Conservation (phyloP, 2,113 vertebrate species). For the Myrmecobius fasciatus region DNA sequence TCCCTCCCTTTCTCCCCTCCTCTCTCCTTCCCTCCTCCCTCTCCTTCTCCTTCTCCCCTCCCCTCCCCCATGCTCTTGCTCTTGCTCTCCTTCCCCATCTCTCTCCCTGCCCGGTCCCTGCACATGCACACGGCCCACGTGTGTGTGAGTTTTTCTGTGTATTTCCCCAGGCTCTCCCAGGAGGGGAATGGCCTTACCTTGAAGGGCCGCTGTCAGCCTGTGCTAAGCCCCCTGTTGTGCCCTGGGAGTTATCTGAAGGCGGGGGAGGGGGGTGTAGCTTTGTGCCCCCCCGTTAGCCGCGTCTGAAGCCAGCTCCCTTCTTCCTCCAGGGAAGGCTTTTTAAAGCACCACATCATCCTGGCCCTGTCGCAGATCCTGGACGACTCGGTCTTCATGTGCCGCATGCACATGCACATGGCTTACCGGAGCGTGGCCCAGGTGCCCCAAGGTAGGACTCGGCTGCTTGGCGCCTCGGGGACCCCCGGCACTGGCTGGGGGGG, state of each 20-base stretch:
- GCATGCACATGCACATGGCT: slow-evolving; percentile 81
- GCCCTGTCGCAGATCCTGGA: slow-evolving; percentile 86
- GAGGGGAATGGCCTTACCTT: background rate
- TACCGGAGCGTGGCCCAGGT: slow-evolving; percentile 84
- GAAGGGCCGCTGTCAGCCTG: too few relatives aligned
- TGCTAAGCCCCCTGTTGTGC: background rate
- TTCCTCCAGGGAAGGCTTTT: slow-evolving; percentile 84
- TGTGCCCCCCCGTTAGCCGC: background rate
- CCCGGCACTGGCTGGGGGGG: too few relatives aligned
- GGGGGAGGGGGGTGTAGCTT: background rate
- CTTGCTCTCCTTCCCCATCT: too few relatives aligned
- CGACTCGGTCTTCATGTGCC: slow-evolving; percentile 85
- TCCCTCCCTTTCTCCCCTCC: too few relatives aligned
- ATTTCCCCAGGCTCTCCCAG: background rate
- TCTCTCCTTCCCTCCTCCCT: too few relatives aligned
- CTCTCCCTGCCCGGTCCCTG: background rate
- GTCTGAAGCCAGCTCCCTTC: background rate
- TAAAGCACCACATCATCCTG: slow-evolving; percentile 83
- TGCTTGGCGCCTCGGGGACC: fast-evolving
- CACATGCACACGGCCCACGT: background rate
- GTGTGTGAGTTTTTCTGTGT: background rate
- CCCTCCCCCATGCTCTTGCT: too few relatives aligned
- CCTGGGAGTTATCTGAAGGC: background rate
- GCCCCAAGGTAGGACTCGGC: slow-evolving; percentile 84
- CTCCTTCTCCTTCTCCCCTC: too few relatives aligned